Conservation (phyloP, 2,888 invertebrate genomes). For the Cotesia congregata region DNA sequence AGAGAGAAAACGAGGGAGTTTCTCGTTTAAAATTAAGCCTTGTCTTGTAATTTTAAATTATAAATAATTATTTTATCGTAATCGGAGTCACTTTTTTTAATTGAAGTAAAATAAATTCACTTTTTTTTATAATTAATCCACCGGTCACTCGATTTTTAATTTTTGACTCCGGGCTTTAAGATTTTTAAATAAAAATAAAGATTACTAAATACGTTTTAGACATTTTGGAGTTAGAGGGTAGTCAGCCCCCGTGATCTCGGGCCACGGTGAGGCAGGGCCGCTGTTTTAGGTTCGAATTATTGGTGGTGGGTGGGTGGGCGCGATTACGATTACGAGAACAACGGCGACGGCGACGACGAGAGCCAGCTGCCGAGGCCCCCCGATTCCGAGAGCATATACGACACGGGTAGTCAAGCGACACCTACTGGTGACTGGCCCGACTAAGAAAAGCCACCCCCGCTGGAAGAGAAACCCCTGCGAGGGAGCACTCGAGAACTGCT, state of each 20-base stretch:
- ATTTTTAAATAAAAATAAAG: no score
- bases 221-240: slow-evolving; percentile 58
- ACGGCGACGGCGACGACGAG: slow-evolving; percentile 45
- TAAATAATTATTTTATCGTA: no score
- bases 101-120: no score
- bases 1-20: slow-evolving; percentile 35
- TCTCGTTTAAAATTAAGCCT: slow-evolving; percentile 24
- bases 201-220: slow-evolving; percentile 26
- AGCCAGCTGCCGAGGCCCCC: slow-evolving; percentile 34
- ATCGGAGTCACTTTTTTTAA: no score
- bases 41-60: slow-evolving; percentile 5
- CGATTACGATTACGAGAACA: slow-evolving; percentile 27
- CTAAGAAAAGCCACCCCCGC: slow-evolving; percentile 24
- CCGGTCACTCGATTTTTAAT: no score
- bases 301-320: slow-evolving; percentile 72
- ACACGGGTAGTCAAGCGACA: slow-evolving; percentile 27
- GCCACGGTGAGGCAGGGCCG: slow-evolving; percentile 56
- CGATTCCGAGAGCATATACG: slow-evolving; percentile 29
- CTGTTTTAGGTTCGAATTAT: slow-evolving; percentile 35
- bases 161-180: no score
- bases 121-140: no score
- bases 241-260: slow-evolving; percentile 56
- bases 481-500: slow-evolving; percentile 15
- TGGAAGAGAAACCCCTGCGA: slow-evolving; percentile 19
- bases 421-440: slow-evolving; percentile 18